Evolutionary conservation across 2,888 invertebrate genomes (phyloP), one percentile per base, ranked within the genome.

Genomic region (Dascillus cervinus): DNA sequence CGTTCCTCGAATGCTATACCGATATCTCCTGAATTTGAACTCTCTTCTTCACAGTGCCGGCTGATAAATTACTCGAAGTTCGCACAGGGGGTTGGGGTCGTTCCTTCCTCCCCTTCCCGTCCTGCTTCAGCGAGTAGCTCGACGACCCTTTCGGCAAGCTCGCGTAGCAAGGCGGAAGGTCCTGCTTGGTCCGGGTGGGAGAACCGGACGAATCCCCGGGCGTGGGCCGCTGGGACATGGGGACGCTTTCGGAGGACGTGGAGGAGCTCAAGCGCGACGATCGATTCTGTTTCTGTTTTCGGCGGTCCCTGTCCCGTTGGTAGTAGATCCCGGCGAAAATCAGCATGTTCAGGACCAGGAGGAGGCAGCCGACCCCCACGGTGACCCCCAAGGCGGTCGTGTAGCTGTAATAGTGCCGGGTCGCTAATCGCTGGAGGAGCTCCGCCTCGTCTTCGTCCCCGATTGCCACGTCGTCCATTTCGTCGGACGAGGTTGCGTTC

Each of bases 11-110:
- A 42, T 46, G 72, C 76, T 80, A 83, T 60, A 84, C 83, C 37
- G 82, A 81, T 61, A 83, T 83, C 65, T 84, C 83, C 64, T 83
- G 82, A 49, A 83, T 83, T 65, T 83, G 83, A 37, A 83, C 83
- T 55, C 83, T 74, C 62, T 83, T 84, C 64, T 83, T 83, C 47
- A 80, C 70, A 13, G 79, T 77, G 19, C 68, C 71, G 32, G 62
- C 59, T 55, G 67, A 64, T 56, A 55, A 55, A 41, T 61, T 64
- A 40, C 64, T 64, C 1, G 63, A 58, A 5, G 65, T 62, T 22
- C 65, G 47, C 22, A 61, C 47, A 2, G 65, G 66, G 2, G 65
- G 65, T 19, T 55, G 56, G 1, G 66, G 66, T 35, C 58, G 61
- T 15, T 62, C 62, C 30, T 44, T 43, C 47, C 55, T 49, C 30